Percentiles rank a stretch among this genome's conserved stretches.
Evolutionary conservation across 1,140 invertebrate genomes (phyloP).

Genomic region (Octopus bimaculoides): DNA sequence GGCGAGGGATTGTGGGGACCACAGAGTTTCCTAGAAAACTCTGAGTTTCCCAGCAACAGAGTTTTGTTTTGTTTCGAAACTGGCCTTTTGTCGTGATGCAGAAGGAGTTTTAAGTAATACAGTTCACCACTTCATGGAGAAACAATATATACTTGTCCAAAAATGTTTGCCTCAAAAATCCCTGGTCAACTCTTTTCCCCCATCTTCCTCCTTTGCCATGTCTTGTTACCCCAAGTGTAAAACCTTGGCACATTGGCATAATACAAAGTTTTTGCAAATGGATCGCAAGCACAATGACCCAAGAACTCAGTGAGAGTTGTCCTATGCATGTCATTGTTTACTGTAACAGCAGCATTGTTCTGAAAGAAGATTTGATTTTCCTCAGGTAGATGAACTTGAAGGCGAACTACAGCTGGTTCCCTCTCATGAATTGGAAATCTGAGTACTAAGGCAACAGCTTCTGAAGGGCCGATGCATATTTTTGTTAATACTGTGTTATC

Average conservation of each 20-base stretch:
- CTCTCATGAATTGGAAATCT: slow-evolving; percentile 7
- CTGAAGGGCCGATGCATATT: background rate
- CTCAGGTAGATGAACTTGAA: background rate
- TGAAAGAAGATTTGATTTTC: background rate
- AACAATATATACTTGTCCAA: too few species aligned
- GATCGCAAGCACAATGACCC: background rate
- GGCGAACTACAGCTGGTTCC: background rate
- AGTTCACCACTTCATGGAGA: too few species aligned
- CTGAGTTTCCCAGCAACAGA: too few species aligned
- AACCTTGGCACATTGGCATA: background rate
- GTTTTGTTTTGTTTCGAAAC: too few species aligned
- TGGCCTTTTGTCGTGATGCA: too few species aligned
- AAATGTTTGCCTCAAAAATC: too few species aligned
- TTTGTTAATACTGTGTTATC: background rate
- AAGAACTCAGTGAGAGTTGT: background rate
- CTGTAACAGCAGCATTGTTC: background rate
- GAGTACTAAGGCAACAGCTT: background rate
- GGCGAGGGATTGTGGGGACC: too few species aligned
- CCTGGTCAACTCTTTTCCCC: too few species aligned
- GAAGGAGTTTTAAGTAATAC: too few species aligned
- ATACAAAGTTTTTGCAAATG: slow-evolving; percentile 1
- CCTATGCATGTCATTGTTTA: background rate
- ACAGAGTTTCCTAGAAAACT: too few species aligned
- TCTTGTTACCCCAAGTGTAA: background rate
- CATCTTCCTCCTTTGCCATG: background rate